These are phyloP conservation scores for Agonum fuliginosum DNA, from an alignment of 2,888 invertebrate species.

Conservation along the genomic window DNA sequence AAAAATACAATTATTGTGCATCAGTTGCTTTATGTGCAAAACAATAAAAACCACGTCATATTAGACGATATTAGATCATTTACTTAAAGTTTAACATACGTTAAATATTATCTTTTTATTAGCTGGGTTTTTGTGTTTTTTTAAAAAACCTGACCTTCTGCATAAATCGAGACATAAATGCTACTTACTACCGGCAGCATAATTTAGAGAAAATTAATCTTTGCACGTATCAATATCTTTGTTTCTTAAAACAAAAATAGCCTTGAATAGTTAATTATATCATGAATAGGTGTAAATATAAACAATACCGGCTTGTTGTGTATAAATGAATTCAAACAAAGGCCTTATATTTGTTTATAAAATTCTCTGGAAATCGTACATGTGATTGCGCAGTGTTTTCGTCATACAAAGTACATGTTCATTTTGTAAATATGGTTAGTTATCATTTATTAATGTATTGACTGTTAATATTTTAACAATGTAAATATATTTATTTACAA, in stretches of 20 bases:
- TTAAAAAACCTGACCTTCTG: constrained; percentile 26
- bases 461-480: background rate
- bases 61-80: too few species aligned
- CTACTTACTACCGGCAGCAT: constrained; percentile 45
- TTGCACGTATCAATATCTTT: constrained; percentile 1
- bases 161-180: too few species aligned
- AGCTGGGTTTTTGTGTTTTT: background rate
- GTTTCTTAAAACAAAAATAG: background rate
- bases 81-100: too few species aligned
- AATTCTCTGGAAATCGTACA: background rate
- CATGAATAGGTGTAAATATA: background rate
- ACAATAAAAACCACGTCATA: too few species aligned
- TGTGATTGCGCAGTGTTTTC: background rate
- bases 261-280: constrained; percentile 20
- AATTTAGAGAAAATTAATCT: constrained; percentile 12
- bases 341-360: constrained; percentile 5
- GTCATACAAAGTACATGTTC: background rate
- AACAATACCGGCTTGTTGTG: background rate
- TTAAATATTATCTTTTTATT: background rate
- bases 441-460: background rate
- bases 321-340: constrained; percentile 20
- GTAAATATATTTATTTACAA: constrained; percentile 2
- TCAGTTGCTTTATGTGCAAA: too few species aligned
- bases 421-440: background rate
- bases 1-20: too few species aligned